Base-by-base conservation (phyloP, 2,113 vertebrate species). In the Elgaria multicarinata region DNA sequence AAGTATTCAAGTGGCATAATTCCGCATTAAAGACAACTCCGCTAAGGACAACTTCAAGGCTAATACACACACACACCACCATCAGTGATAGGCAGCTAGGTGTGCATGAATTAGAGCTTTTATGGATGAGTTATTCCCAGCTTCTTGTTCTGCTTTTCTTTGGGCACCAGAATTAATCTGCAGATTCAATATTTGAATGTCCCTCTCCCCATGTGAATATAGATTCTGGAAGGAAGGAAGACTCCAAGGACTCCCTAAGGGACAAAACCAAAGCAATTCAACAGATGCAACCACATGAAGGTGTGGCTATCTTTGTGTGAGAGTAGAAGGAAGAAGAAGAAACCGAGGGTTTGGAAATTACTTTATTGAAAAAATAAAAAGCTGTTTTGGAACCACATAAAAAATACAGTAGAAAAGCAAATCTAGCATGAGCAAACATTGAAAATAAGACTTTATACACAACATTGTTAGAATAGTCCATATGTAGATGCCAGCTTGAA, bases 291-390 rank as follows among this genome's bases (percentile, higher is more conserved):
- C 13, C 33, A 2, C 4, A 12, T 64, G 20, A 7, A 50, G 75
- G 39, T 12, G 8, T 72, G 24, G n/a, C 42, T 82, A 50, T 20
- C 24, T 3, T 31, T 76, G 6, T 36, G 3, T 14, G 20, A 36
- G 44, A 81, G 74, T 8, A 39, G 20, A 58, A 9, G 26, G 26
- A 72, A 36, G n/a, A 67, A 55, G 36, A 42, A 76, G 22, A 6
- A 69, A 13, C 16, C 79, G 53, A 69, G 22, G 10, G 8, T 91
- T 67, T 87, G 10, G 58, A 50, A 91, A 87, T 78, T 77, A 33
- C 58, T 91, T 91, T 91, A 91, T 78, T 91, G 90, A 78, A 91
- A 91, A 91, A 90, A 87, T 90, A 90, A 87, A 91, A 87, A 77
- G 72, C 86, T 69, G 62, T 90, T 46, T 83, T 64, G 36, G 31